Evolutionary conservation across 2,888 invertebrate species (phyloP), one percentile per base, ranked within the genome.

Genomic region (Caenorhabditis panamensis): DNA sequence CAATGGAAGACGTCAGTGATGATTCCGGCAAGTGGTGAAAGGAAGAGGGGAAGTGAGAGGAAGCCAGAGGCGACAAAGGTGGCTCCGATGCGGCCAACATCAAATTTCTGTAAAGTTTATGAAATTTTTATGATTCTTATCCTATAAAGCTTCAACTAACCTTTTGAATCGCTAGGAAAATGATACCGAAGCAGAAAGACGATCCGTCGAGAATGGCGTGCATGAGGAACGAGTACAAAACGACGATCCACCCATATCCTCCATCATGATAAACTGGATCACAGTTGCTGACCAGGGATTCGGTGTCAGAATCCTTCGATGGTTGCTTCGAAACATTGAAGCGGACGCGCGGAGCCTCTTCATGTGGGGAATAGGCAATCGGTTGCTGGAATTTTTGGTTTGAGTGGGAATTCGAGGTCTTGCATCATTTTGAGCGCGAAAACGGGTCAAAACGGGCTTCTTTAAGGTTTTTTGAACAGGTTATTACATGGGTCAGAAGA

Each of bases 171-270:
- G 95, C 95, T 1, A 95, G 94, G 92, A 94, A 96, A 89, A 96
- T 94, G 4, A 96, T 94, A 69, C 96, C 96, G 91, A 96, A 96
- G 83, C 95, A 95, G 92, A 96, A 96, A 0, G 95, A 95, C 85
- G 96, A 94, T 2, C 96, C 96, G 91, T 96, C 96, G 49, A 95
- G 95, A 88, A 96, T 95, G 82, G 96, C 93, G 91, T 96, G 96
- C 82, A 96, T 95, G 92, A 96, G 93, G 91, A 96, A 96, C 0
- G 95, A 94, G 26, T 95, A 95, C 79, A 94, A 94, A 0, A 96
- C 96, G 63, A 96, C 94, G 36, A 96, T 94, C 96, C 96, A 96
- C 18, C 66, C 84, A 26, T 81, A 84, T 22, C 82, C 82, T n/a
- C 71, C 84, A 22, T 84, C 80, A 5, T 53, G 9, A 5, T 54